A percentile compares a stretch with the other conserved stretches of the same genome.
These are phyloP conservation scores for Oncorhynchus mykiss DNA, from an alignment of 2,113 vertebrate species.

Conservation along the genomic window DNA sequence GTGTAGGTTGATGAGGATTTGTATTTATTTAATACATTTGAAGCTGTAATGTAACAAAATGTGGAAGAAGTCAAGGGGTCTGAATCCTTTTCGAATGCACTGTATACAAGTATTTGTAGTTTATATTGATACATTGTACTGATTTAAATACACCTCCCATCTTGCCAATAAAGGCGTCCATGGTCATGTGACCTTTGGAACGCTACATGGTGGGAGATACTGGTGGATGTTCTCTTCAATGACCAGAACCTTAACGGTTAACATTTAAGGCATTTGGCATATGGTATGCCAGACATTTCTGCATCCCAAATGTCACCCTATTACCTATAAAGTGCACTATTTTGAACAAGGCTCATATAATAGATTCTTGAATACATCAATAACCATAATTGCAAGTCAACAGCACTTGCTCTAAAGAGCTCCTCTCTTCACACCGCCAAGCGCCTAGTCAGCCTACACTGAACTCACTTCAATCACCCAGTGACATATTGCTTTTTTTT, in stretches of 20 bases:
- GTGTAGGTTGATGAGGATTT: no score
- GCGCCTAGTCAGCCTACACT: background rate
- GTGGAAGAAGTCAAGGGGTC: no score
- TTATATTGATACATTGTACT: background rate
- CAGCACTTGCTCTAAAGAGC: conserved; percentile 9
- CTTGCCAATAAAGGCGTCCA: background rate
- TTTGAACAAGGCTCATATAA: background rate
- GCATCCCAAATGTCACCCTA: no score
- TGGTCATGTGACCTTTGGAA: background rate
- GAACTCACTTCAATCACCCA: background rate
- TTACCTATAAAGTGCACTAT: no score
- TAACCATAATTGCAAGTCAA: conserved; percentile 22
- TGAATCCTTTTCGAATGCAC: no score
- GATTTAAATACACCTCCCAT: background rate
- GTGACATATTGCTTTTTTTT: no score
- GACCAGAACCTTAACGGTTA: background rate
- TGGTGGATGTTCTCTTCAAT: background rate
- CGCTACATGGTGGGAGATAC: background rate
- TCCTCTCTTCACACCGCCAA: background rate
- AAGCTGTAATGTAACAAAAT: no score
- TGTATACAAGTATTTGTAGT: no score
- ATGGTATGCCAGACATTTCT: background rate
- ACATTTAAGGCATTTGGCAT: background rate
- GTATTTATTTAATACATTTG: no score
- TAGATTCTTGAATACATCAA: background rate